These are phyloP conservation scores for Spongilla lacustris DNA, from an alignment of 37 sponge, comb jelly and placozoan genomes.

Conservation along the genomic window DNA sequence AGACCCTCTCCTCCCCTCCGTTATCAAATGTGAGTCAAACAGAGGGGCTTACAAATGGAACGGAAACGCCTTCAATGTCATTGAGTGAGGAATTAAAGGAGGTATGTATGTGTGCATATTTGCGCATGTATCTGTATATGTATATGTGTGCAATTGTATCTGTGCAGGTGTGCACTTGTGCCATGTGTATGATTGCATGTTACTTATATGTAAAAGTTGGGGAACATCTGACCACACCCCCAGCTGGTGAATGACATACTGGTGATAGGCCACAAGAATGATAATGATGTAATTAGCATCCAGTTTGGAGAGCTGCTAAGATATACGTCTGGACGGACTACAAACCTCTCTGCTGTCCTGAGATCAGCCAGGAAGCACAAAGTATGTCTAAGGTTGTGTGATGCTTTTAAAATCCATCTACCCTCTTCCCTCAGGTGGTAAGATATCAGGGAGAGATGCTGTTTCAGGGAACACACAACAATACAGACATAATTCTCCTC, in stretches of 20 bases:
- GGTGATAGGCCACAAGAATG: conserved; percentile 9
- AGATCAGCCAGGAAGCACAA: conserved; percentile 63
- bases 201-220: too few species aligned
- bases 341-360: conserved; percentile 55
- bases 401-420: background rate
- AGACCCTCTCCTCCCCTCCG: background rate
- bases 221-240: too few species aligned
- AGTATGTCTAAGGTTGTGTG: background rate
- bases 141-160: background rate
- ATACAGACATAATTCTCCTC: conserved; percentile 43
- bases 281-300: conserved; percentile 20
- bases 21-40: background rate
- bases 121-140: background rate
- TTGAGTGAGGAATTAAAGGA: background rate
- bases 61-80: too few species aligned
- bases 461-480: conserved; percentile 53
- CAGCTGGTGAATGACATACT: conserved; percentile 48
- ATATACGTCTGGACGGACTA: conserved; percentile 34
- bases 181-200: too few species aligned
- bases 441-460: conserved; percentile 59
- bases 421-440: conserved; percentile 15
- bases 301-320: conserved; percentile 52
- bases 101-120: background rate
- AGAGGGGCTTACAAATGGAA: too few species aligned
- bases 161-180: background rate